A percentile compares a stretch with the other conserved stretches of the same genome.
These are phyloP conservation scores for Myiozetetes cayanensis DNA, from an alignment of 2,113 vertebrate species.

Conservation along the genomic window DNA sequence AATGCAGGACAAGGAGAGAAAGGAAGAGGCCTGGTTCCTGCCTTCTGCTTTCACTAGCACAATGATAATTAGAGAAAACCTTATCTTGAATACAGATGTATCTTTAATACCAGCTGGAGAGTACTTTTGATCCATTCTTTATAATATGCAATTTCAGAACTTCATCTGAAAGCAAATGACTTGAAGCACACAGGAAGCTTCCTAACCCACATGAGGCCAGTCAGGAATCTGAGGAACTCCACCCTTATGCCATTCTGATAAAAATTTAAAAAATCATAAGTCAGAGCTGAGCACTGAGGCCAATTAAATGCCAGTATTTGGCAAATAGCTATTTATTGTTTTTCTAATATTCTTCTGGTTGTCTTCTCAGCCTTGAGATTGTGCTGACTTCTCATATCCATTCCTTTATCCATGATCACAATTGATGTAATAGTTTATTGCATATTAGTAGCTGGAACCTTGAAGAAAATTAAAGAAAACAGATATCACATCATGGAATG, in stretches of 20 bases:
- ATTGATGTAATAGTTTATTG: neutral
- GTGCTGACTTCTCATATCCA: neutral
- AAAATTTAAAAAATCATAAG: neutral
- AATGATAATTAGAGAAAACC: neutral
- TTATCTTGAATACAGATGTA: neutral
- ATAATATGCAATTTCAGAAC: neutral
- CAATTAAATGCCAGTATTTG: neutral
- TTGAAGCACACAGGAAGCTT: neutral
- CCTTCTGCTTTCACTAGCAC: neutral
- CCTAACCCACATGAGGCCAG: accelerated
- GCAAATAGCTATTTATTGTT: neutral
- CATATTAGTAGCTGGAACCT: accelerated
- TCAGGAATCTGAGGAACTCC: neutral
- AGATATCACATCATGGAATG: accelerated
- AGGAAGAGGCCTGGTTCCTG: neutral
- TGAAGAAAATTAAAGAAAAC: neutral
- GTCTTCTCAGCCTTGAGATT: neutral
- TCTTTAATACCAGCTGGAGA: neutral
- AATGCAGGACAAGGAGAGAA: neutral
- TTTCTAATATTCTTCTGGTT: neutral
- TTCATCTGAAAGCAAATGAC: neutral
- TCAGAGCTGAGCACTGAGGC: neutral
- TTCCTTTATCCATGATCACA: neutral
- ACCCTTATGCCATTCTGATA: neutral
- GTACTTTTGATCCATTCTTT: neutral